These are phyloP conservation scores for Hirtodrosophila confusa DNA, from an alignment of 2,888 invertebrate species.

Conservation along the genomic window DNA sequence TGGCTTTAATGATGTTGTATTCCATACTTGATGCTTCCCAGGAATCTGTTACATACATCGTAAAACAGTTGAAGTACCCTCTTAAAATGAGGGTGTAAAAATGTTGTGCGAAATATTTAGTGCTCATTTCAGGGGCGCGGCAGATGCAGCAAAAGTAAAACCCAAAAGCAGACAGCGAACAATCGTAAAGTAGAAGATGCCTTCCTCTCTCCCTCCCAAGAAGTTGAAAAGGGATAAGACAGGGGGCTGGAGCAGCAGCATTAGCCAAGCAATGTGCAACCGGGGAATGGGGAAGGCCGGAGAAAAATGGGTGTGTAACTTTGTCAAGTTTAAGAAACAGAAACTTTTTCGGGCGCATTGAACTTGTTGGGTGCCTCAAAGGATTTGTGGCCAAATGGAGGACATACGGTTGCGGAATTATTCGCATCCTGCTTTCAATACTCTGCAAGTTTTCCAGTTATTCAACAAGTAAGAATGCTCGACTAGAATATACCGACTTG, in stretches of 20 bases:
- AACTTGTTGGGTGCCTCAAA: constrained; percentile 33
- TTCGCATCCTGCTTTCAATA: no score
- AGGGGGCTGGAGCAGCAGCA: background rate
- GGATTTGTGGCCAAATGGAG: constrained; percentile 20
- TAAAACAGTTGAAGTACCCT: constrained; percentile 2
- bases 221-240: background rate
- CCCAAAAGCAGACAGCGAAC: constrained; percentile 17
- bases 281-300: background rate
- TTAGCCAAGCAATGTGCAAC: constrained; percentile 15
- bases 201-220: constrained; percentile 23
- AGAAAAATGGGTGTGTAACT: constrained; percentile 22
- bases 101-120: constrained; percentile 9
- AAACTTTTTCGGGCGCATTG: constrained; percentile 38
- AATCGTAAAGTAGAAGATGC: constrained; percentile 46
- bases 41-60: no score
- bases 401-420: background rate
- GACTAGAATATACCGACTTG: no score
- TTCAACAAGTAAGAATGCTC: no score
- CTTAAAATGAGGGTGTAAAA: constrained; percentile 11
- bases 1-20: no score
- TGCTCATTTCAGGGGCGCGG: constrained; percentile 8
- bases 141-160: constrained; percentile 8
- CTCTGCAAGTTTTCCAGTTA: no score
- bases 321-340: constrained; percentile 33
- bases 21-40: no score